phyloP scores from a whole-genome alignment of 2,113 vertebrate species.

The Leptocoma aspasia region DNA sequence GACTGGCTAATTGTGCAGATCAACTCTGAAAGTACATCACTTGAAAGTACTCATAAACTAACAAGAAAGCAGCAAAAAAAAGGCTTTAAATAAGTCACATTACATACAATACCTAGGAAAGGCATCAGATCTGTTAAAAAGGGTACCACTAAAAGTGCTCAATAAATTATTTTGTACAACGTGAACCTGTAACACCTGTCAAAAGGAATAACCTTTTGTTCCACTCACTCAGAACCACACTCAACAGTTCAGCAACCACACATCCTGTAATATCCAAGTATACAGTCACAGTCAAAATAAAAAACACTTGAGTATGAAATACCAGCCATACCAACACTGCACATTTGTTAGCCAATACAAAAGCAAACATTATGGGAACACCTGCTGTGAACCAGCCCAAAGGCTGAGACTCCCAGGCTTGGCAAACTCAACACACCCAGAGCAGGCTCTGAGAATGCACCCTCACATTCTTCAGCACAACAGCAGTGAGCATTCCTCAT shows the following conservation, averaged over 20 bases:
- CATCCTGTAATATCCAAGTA: slow-evolving; percentile 56
- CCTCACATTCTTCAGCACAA: neutral
- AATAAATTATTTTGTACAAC: slow-evolving; percentile 78
- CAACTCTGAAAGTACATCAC: slow-evolving; percentile 56
- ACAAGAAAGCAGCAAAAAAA: slow-evolving; percentile 76
- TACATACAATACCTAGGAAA: slow-evolving; percentile 79
- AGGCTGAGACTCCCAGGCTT: neutral
- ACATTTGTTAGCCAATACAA: slow-evolving; percentile 69
- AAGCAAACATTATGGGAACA: slow-evolving; percentile 56
- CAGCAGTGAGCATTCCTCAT: neutral
- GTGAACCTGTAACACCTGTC: slow-evolving; percentile 59
- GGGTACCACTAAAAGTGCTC: slow-evolving; percentile 89
- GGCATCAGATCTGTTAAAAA: slow-evolving; percentile 76
- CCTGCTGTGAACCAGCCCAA: slow-evolving; percentile 9
- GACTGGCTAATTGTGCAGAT: slow-evolving; percentile 76
- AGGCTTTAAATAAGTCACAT: slow-evolving; percentile 84
- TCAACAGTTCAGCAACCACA: slow-evolving; percentile 41
- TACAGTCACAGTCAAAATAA: slow-evolving; percentile 59
- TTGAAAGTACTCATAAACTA: slow-evolving; percentile 68
- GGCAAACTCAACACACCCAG: slow-evolving; percentile 2
- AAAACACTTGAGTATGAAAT: slow-evolving; percentile 37
- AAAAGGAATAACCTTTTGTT: slow-evolving; percentile 50
- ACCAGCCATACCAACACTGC: slow-evolving; percentile 63
- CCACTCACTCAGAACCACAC: slow-evolving; percentile 56
- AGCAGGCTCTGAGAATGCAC: neutral